Percentiles rank a stretch among this genome's conserved stretches.
Conservation (phyloP, 2,797 vertebrate species). For the Sebastes goodei region DNA sequence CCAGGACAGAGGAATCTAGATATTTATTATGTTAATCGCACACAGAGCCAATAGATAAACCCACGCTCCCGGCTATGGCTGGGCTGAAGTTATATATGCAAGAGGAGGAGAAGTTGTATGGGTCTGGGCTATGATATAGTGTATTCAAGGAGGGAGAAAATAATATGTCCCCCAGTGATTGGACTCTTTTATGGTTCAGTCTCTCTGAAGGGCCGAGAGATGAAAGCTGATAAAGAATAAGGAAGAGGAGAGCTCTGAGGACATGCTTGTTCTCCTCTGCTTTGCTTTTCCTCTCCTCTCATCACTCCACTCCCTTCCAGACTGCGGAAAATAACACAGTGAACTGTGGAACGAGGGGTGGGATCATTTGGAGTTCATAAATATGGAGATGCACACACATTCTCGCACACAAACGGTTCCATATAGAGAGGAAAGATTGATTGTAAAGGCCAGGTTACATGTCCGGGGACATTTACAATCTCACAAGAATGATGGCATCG, state of each 20-base stretch:
- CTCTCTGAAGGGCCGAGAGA: slow-evolving; percentile 63
- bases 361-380: slow-evolving; percentile 60
- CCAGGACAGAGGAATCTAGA: slow-evolving; percentile 2
- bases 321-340: slow-evolving; percentile 50
- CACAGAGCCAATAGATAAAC: slow-evolving; percentile 33
- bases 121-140: slow-evolving; percentile 31
- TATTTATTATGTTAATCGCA: slow-evolving; percentile 46
- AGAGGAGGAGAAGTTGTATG: slow-evolving; percentile 26
- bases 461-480: slow-evolving; percentile 32
- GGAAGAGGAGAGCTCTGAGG: slow-evolving; percentile 47
- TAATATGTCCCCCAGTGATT: slow-evolving; percentile 67
- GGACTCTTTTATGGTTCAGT: slow-evolving; percentile 68
- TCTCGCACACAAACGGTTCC: slow-evolving; percentile 2
- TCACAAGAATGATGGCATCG: slow-evolving; percentile 25
- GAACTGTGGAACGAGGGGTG: slow-evolving; percentile 42
- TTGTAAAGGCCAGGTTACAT: slow-evolving; percentile 26
- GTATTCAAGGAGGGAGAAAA: slow-evolving; percentile 59
- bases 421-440: slow-evolving; percentile 5
- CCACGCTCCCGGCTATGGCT: not conserved
- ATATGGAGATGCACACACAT: slow-evolving; percentile 41
- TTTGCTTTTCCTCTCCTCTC: slow-evolving; percentile 41
- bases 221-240: slow-evolving; percentile 73
- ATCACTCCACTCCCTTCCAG: slow-evolving; percentile 41
- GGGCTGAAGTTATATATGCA: slow-evolving; percentile 36
- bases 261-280: slow-evolving; percentile 41